Base-by-base conservation (phyloP, 2,797 vertebrate genomes). In the Sphenodon punctatus region DNA sequence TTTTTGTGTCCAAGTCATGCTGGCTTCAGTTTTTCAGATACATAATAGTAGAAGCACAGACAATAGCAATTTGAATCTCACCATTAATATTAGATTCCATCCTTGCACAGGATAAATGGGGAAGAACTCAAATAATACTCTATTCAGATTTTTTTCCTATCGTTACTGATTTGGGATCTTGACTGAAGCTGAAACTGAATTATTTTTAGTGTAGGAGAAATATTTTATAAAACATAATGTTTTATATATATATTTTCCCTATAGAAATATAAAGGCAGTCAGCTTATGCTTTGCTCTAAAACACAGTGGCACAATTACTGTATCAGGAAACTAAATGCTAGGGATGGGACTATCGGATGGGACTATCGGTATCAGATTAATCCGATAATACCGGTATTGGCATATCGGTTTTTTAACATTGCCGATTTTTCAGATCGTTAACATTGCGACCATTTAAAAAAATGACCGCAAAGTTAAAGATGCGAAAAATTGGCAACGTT, bases 31-130 rank as follows among this genome's bases (percentile, higher is more conserved):
- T 32, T 41, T 73, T 2, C 41, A 41, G 67, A 69, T 27, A 20
- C 13, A 55, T 3, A 9, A 45, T 25, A 1, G 27, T 45, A 67
- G 17, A 7, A 74, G 2, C 48, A 38, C 41, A 51, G 71, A 60
- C 88, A 65, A 42, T 7, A 61, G 0, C 1, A 39, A 67, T 75
- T 75, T 17, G 41, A 36, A 1, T 53, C 45, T 49, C 5, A 4
- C 20, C 41, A 38, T 2, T 58, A n/a, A 13, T 3, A n/a, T 39
- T 56, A 11, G 20, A 14, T 30, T 84, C 23, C 58, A 53, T 55
- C 34, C 55, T 1, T 1, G 64, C 0, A 48, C 41, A 65, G 38
- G 27, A 64, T 23, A 68, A 67, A 0, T 8, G 11, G 71, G 4
- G 16, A 71, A 30, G 39, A 84, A n/a, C n/a, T n/a, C n/a, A n/a